Evolutionary conservation across 2,113 vertebrate species (phyloP), one percentile per base, ranked within the genome.

Genomic region (Oreochromis niloticus): DNA sequence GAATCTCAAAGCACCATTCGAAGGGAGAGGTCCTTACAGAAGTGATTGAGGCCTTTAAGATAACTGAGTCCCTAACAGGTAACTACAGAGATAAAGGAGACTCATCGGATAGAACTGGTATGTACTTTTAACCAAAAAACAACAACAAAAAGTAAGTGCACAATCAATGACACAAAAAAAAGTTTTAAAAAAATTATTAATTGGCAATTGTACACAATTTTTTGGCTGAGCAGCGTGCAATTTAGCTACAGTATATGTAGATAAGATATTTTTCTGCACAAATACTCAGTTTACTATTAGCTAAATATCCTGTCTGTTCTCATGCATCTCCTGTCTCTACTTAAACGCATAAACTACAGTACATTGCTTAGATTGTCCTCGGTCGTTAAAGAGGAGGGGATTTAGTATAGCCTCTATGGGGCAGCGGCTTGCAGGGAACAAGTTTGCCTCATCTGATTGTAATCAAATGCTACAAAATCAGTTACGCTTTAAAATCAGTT

Each of bases 1-100:
- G 97, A 98, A 96, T 97, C 96, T 97, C 97, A 97, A 98, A 99
- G 98, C 98, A 99, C 98, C 98, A 97, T 98, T 97, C 96, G 95
- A 96, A 95, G 97, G 96, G 75, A 94, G 92, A 89, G 94, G 81
- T 96, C 97, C 97, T 96, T 95, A 92, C 54, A 61, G 97, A 97
- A 97, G 97, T 97, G 97, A 96, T 94, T 96, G 97, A 97, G 97
- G 97, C 97, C 95, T 96, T 97, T 96, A 41, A 22, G 34, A 96
- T 96, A 97, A 96, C 96, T 92, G 96, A 97, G 97, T 97, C 97
- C 97, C 97, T 97, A 97, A 96, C 94, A 95, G 94, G 95, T 95
- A 96, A 94, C 95, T 90, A 85, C 55, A 86, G 89, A 86, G 56
- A 87, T 85, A 56, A 90, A 83, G 83, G 30, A 46, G n/a, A 87